phyloP scores from a whole-genome alignment of 2,888 invertebrate genomes.

The Cosmopolites sordidus region DNA sequence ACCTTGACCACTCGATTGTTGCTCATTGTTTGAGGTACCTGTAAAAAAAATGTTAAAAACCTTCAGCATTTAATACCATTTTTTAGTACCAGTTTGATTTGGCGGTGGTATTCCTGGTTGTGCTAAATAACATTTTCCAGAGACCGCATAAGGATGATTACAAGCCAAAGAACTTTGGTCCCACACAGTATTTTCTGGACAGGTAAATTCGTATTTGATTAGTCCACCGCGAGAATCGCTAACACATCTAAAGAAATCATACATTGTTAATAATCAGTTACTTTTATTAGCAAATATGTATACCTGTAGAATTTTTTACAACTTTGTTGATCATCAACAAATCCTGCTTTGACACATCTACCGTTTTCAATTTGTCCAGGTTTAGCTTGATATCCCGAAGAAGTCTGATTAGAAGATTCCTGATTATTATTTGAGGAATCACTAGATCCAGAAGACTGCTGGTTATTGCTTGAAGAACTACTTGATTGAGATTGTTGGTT shows the following conservation, averaged over 20 bases:
- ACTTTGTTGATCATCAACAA: conserved; percentile 63
- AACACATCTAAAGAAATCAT: conserved; percentile 68
- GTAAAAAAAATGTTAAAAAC: not conserved
- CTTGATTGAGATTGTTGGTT: conserved; percentile 21
- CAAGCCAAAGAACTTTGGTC: conserved; percentile 64
- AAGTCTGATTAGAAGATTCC: conserved; percentile 1
- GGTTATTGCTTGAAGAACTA: conserved; percentile 1
- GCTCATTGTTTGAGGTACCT: not conserved
- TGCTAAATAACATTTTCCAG: conserved; percentile 33
- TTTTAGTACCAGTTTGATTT: conserved; percentile 7
- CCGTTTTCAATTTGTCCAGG: conserved; percentile 30
- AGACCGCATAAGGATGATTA: conserved; percentile 64
- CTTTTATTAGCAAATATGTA: not conserved
- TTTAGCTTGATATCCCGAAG: conserved; percentile 11
- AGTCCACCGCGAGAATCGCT: conserved; percentile 56
- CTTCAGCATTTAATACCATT: conserved; percentile 22
- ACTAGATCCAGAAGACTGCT: conserved; percentile 3
- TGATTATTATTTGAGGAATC: conserved; percentile 3
- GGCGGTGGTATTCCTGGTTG: conserved; percentile 16
- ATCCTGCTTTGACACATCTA: conserved; percentile 58
- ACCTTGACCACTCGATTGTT: conserved; percentile 2
- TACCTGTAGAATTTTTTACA: conserved; percentile 67
- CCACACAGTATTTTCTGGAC: conserved; percentile 76
- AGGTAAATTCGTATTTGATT: conserved; percentile 66
- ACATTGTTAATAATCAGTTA: not conserved